Evolutionary conservation across 2,888 invertebrate genomes (phyloP), one percentile per base, ranked within the genome.

Genomic region (Spodoptera littoralis): DNA sequence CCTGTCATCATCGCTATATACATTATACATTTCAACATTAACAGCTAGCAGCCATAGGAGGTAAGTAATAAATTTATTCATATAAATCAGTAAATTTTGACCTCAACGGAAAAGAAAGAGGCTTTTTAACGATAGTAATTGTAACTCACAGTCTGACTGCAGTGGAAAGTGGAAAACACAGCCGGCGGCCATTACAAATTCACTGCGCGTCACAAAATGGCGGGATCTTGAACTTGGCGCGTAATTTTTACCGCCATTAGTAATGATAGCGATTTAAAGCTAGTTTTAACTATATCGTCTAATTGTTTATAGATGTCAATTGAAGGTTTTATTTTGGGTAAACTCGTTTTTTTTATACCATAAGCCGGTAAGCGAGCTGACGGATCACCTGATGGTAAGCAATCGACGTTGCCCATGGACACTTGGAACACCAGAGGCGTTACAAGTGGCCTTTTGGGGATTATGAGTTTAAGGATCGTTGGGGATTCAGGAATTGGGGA

Each of bases 101-200:
- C 42, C 13, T 18, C 13, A 12, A 45, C 22, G 52, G 48, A 27
- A 60, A 44, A 57, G 30, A 47, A 56, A 24, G 2, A 44, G 24
- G 22, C 45, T 24, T 36, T 44, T 24, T 30, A 53, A 30, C 30
- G 44, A 8, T 56, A 60, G 22, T 48, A 63, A 55, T 73, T 55
- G 63, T 46, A 2, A 47, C 55, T 51, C 63, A 73, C 73, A 77
- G 43, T 67, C 42, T 46, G 41, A 2, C 48, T 12, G 52, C 54
- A 13, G 48, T 56, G 72, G 77, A 74, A 74, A 74, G 77, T 77
- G 67, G 77, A 73, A 73, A 73, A 73, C 73, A 77, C 30, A 18
- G 36, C n/a, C n/a, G n/a, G n/a, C 43, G 9, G 27, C 47, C 49
- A 73, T 74, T 77, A 67, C 49, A 55, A 74, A 74, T 73, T 73